A percentile compares a stretch with the other conserved stretches of the same genome.
These are phyloP conservation scores for Crossaster papposus DNA, from an alignment of 53 echinoderm and acorn worm genomes.

Conservation along the genomic window DNA sequence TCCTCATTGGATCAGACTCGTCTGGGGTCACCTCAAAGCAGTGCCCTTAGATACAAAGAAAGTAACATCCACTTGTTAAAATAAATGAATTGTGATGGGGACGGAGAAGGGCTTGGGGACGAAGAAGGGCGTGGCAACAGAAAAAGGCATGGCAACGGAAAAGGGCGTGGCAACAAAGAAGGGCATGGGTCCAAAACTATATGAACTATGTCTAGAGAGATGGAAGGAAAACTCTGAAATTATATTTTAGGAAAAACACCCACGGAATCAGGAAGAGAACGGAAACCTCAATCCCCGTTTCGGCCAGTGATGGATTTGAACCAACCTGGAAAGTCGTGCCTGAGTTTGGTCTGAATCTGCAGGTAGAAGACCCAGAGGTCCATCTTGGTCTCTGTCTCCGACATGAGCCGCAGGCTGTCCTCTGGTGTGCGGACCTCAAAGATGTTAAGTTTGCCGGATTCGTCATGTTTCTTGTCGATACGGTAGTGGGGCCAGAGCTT, in stretches of 20 bases:
- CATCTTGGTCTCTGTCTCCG: constrained; percentile 84
- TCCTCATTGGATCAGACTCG: constrained; percentile 84
- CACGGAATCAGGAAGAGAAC: too few relatives aligned
- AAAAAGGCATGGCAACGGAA: too few relatives aligned
- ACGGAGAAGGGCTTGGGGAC: too few relatives aligned
- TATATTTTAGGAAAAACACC: too few relatives aligned
- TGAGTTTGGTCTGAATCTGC: constrained; percentile 92
- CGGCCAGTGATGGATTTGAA: background rate
- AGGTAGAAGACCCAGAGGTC: constrained; percentile 98
- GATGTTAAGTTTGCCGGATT: constrained; percentile 76
- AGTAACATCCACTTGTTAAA: background rate
- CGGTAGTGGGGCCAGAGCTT: constrained; percentile 91
- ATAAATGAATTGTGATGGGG: too few relatives aligned
- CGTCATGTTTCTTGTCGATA: constrained; percentile 88
- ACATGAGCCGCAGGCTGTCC: constrained; percentile 70
- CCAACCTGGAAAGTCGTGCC: constrained; percentile 83
- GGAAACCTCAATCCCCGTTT: background rate
- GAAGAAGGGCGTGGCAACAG: too few relatives aligned
- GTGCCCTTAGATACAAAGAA: constrained; percentile 62
- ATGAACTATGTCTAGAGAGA: too few relatives aligned
- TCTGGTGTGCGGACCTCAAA: constrained; percentile 84
- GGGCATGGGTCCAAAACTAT: too few relatives aligned
- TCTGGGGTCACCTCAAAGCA: constrained; percentile 84
- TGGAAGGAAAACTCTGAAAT: too few relatives aligned
- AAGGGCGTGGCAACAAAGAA: too few relatives aligned